A percentile compares a stretch with the other conserved stretches of the same genome.
Conservation (phyloP, 1,140 invertebrate genomes). For the Harpegnathos saltator region DNA sequence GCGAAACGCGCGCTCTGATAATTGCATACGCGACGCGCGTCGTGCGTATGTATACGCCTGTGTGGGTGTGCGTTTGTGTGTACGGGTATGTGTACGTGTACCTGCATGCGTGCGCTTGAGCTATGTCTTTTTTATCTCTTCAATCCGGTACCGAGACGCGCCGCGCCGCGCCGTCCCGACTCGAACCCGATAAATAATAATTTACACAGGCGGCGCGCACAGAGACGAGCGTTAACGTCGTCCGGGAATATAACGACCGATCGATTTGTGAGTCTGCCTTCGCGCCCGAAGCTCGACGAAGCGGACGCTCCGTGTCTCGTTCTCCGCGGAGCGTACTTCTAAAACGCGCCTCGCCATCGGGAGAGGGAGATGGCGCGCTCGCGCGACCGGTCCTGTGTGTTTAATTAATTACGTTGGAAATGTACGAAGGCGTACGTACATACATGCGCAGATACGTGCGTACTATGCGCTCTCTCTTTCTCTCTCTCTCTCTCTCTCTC, state of each 20-base stretch:
- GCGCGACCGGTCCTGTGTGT: slow-evolving; percentile 17
- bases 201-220: slow-evolving; percentile 13
- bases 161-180: neutral
- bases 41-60: no score
- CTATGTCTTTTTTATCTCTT: neutral
- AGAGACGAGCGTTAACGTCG: slow-evolving; percentile 25
- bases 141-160: neutral
- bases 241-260: slow-evolving; percentile 33
- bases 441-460: neutral
- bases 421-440: no score
- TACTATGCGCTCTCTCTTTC: no score
- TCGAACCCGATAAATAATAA: slow-evolving; percentile 46
- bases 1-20: slow-evolving; percentile 10
- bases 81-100: no score
- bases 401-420: slow-evolving; percentile 65
- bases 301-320: neutral
- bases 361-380: neutral
- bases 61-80: no score
- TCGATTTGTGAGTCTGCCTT: slow-evolving; percentile 27
- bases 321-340: neutral
- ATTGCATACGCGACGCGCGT: neutral
- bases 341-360: neutral
- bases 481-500: no score
- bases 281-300: slow-evolving; percentile 23
- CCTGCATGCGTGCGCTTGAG: no score